Conservation (phyloP, 2,888 invertebrate species). For the Oligia fasciuncula region DNA sequence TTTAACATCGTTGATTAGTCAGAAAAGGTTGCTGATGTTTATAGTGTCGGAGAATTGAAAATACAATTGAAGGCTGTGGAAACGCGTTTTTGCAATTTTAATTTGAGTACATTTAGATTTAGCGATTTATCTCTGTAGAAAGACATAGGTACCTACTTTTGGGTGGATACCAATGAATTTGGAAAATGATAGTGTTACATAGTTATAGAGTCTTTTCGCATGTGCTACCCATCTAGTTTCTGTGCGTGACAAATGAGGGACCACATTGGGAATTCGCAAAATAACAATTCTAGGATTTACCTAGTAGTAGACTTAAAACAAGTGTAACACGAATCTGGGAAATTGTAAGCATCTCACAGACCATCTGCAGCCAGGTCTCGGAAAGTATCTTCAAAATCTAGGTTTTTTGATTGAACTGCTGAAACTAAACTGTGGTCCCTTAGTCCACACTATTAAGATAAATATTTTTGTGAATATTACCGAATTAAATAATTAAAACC, state of each 20-base stretch:
- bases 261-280: not conserved
- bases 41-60: conserved; percentile 16
- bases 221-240: not conserved
- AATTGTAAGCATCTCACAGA: not conserved
- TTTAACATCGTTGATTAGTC: conserved; percentile 42
- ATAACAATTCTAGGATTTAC: not conserved
- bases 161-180: not conserved
- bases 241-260: not conserved
- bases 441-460: no score
- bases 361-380: not conserved
- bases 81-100: not conserved
- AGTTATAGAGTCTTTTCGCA: not conserved
- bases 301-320: not conserved
- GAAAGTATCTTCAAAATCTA: no score
- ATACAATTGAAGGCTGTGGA: conserved; percentile 1
- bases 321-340: not conserved
- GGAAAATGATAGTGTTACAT: not conserved
- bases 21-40: conserved; percentile 23
- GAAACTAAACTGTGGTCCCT: no score
- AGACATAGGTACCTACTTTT: not conserved
- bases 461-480: no score
- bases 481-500: no score
- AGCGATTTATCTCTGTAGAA: conserved; percentile 1
- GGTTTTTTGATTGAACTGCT: no score
- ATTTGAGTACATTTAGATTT: not conserved